Base-by-base conservation (phyloP, 2,113 vertebrate species). In the Beaufortia kweichowensis region DNA sequence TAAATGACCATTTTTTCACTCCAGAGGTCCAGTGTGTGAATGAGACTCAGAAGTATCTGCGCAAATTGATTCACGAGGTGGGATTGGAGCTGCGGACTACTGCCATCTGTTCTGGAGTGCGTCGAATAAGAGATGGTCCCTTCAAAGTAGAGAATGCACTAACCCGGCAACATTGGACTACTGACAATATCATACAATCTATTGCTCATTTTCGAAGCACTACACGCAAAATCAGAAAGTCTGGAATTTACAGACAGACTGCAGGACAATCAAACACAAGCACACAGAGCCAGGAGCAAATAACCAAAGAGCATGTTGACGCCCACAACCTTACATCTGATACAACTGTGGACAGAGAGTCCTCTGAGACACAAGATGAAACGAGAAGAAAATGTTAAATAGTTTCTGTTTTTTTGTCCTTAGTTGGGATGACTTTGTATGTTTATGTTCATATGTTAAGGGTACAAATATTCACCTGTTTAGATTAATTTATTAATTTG, bases 1-100 rank as follows among this genome's bases (percentile, higher is more conserved):
- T 31, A 29, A 19, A 55, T 6, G 2, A 39, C 2, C 59, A 46
- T 41, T 50, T 10, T 26, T 19, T 73, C 21, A 4, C 79, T 71
- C 10, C 85, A 99, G 97, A 96, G 91, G 89, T 97, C 63, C 95
- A 93, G 14, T 98, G 95, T 77, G 29, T 98, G 79, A 94, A 99
- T 0, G 97, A 99, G 89, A 98, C 94, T 0, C 95, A 95, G 88
- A 91, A 91, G 84, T 95, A 95, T 83, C 89, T 99, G 12, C 80
- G 96, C 3, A 96, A 89, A 84, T 35, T 96, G 17, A 88, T 99
- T 35, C 97, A 98, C 0, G 97, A 98, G 82, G 91, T 98, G 0
- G 96, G 97, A 2, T 86, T 99, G 65, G 96, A 98, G 87, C 92
- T 99, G 74, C 95, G 91, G 81, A 95, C 93, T 0, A 90, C 93